Base-by-base conservation (phyloP, 1,140 invertebrate species). In the Euura lappo region DNA sequence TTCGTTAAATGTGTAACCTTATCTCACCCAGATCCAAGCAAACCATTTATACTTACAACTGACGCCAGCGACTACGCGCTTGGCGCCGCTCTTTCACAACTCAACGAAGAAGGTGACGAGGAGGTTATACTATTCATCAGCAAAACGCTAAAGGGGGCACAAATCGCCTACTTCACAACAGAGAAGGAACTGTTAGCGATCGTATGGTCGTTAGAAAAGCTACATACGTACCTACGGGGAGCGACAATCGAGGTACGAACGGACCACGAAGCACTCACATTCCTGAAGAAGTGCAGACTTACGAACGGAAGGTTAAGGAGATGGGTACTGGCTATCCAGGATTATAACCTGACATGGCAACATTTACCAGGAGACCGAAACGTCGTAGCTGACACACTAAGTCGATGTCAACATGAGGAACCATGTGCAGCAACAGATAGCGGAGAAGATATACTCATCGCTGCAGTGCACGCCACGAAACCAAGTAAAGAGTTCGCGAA, bases 111-210 rank as follows among this genome's bases (percentile, higher is more conserved):
- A 0, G 42, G n/a, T 0, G 44, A 67, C 10, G 6, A 69, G 42
- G 5, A 68, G n/a, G 44, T 69, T 45, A 70, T 76, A 1, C n/a
- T 13, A 8, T 79, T 75, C 47, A 68, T 47, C 8, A 75, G 71
- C 42, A 42, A 74, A 28, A 75, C 65, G 0, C 65, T 79, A 5
- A 79, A 78, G 69, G 45, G 69, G 8, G 45, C 80, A 75, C 13
- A 79, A 72, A 45, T 80, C 70, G 71, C 42, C 28, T 79, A 77
- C 46, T 64, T 42, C 42, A 77, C 74, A 3, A 78, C 74, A 0
- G 75, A 77, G 75, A 79, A 81, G 69, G 87, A 89, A 78, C 76
- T 83, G 43, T 72, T 89, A 28, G 86, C 85, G 3, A 80, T 89
- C 13, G 71, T 89, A 43, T 84, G 78, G 77, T 79, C 83, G 5